phyloP scores from a whole-genome alignment of 2,113 vertebrate species.

The Pterocles gutturalis region DNA sequence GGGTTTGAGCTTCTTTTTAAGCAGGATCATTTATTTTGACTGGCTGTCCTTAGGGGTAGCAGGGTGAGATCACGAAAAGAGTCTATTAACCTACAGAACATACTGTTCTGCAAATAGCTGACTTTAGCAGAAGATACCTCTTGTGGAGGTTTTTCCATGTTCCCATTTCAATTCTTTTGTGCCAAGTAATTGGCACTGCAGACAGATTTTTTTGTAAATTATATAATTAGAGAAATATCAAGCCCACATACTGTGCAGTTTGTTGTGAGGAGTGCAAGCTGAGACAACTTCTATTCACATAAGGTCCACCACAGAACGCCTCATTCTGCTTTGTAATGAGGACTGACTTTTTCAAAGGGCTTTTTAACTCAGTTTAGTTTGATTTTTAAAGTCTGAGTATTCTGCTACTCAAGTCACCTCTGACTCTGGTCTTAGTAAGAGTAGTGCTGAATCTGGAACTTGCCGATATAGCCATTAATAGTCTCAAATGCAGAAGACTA shows the following conservation, averaged over 20 bases:
- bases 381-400: neutral
- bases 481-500: neutral
- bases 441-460: neutral
- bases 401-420: neutral
- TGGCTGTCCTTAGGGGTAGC: conserved; percentile 26
- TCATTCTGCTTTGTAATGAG: neutral
- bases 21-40: conserved; percentile 44
- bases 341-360: neutral
- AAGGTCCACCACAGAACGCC: neutral
- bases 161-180: conserved; percentile 35
- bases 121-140: conserved; percentile 54
- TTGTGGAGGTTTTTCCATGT: neutral
- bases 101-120: conserved; percentile 46
- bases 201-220: conserved; percentile 10
- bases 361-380: neutral
- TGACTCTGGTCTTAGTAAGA: neutral
- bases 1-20: neutral
- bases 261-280: conserved; percentile 11
- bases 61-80: conserved; percentile 32
- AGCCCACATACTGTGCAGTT: conserved; percentile 32
- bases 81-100: conserved; percentile 52
- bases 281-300: neutral
- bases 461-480: neutral
- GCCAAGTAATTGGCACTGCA: conserved; percentile 51
- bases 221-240: conserved; percentile 48